Evolutionary conservation across 2,888 invertebrate genomes (phyloP).

Genomic region (Amiota minor): DNA sequence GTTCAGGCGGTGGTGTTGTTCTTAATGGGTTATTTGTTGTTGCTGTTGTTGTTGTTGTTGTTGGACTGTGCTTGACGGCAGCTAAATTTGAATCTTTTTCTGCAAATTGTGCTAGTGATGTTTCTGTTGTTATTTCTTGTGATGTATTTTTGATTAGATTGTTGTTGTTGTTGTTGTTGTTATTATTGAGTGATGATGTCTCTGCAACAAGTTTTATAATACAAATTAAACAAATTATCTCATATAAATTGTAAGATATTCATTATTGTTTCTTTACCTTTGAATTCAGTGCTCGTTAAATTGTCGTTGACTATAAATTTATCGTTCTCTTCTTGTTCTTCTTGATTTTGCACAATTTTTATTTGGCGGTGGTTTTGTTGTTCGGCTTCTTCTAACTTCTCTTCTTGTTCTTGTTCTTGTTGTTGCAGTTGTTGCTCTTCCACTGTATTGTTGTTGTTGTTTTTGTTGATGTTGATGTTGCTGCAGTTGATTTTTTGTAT

Average conservation of each 20-base stretch:
- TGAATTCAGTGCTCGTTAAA: conserved; percentile 6
- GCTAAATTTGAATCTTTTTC: background rate
- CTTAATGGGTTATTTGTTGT: conserved; percentile 53
- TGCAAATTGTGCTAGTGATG: conserved; percentile 64
- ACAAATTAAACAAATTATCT: background rate
- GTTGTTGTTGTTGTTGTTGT: conserved; percentile 42
- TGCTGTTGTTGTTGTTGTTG: conserved; percentile 44
- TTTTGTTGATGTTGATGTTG: conserved; percentile 19
- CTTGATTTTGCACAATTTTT: conserved; percentile 30
- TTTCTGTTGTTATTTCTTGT: conserved; percentile 56
- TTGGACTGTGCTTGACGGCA: conserved; percentile 44
- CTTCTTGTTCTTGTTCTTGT: conserved; percentile 50
- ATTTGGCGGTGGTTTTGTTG: conserved; percentile 40
- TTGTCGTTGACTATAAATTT: conserved; percentile 19
- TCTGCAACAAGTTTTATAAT: background rate
- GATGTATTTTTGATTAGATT: conserved; percentile 37
- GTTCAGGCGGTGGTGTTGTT: conserved; percentile 69
- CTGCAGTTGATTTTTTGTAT: conserved; percentile 34
- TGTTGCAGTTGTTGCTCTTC: conserved; percentile 41
- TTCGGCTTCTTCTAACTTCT: conserved; percentile 36
- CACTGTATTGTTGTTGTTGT: conserved; percentile 37
- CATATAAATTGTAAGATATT: background rate
- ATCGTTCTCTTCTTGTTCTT: conserved; percentile 50
- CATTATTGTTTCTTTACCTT: background rate
- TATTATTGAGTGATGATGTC: conserved; percentile 35